Evolutionary conservation across 1,140 invertebrate genomes (phyloP), one percentile per base, ranked within the genome.

Genomic region (Saxidomus purpurata): DNA sequence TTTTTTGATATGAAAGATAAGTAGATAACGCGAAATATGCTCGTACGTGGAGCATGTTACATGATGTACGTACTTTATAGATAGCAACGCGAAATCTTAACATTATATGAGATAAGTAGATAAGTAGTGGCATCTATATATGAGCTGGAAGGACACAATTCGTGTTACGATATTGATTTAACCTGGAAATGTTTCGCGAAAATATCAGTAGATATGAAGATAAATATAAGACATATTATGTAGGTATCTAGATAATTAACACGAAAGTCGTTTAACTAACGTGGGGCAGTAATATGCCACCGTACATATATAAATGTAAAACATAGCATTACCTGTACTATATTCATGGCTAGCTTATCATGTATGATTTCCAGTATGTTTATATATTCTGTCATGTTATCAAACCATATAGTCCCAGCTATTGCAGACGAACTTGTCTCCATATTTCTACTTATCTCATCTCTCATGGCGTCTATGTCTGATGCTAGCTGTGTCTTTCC

Each of bases 321-420:
- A 13, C 8, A n/a, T 79, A 17, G 49, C 1, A 11, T 69, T 88
- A 80, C 87, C 87, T 89, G 79, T 15, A 84, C 74, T 36, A 91
- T 80, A n/a, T 49, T 52, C 3, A 52, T n/a, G 11, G 87, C 90
- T 36, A 91, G 61, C 0, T 25, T 36, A 15, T 74, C 63, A 55
- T 91, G 87, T 17, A 89, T 43, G 25, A 28, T 34, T 71, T 85
- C 61, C 11, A 91, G 61, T 34, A 89, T 91, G 49, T 91, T 36
- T 13, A 91, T 89, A 69, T 67, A 91, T 15, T 43, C 31, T 31
- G 90, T 91, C 87, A 91, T 91, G 82, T 91, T 89, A 8, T 89
- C 87, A 59, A 91, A 91, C 90, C 90, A 91, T n/a, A 76, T 19
- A 15, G 52, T 81, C 15, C 86, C 61, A 0, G 36, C 1, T 59